Conservation (phyloP, 1,140 invertebrate species). For the Lordiphosa collinella region DNA sequence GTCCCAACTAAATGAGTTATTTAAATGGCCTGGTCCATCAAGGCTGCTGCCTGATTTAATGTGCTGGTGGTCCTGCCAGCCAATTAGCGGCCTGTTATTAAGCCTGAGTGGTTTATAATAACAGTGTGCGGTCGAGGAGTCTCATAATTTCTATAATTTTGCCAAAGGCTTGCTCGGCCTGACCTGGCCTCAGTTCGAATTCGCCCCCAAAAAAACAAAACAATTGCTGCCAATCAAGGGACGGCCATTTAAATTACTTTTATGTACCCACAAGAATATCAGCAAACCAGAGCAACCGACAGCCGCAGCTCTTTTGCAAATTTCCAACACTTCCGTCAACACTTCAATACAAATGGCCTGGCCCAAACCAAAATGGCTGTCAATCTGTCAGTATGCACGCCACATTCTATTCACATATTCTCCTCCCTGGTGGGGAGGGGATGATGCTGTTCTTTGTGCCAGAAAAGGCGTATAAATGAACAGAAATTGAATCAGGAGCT, state of each 20-base stretch:
- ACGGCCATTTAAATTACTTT: constrained; percentile 64
- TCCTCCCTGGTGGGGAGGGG: constrained; percentile 13
- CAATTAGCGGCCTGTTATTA: constrained; percentile 73
- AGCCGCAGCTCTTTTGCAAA: constrained; percentile 60
- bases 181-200: background rate
- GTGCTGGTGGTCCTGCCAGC: constrained; percentile 68
- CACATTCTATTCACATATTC: constrained; percentile 39
- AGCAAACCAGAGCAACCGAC: constrained; percentile 12
- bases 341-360: constrained; percentile 54
- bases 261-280: constrained; percentile 41
- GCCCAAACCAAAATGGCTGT: constrained; percentile 58
- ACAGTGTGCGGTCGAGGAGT: constrained; percentile 34
- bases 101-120: constrained; percentile 77
- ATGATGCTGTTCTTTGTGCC: constrained; percentile 29
- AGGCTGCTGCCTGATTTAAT: constrained; percentile 58
- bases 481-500: constrained; percentile 61
- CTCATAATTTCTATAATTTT: constrained; percentile 69
- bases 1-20: constrained; percentile 69
- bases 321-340: constrained; percentile 71
- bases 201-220: constrained; percentile 10
- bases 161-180: constrained; percentile 3
- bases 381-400: constrained; percentile 62
- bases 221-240: constrained; percentile 60
- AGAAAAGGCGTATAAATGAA: constrained; percentile 59
- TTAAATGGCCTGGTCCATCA: constrained; percentile 57